Conservation (phyloP, 1,140 invertebrate genomes). For the Drosophila oshimai region DNA sequence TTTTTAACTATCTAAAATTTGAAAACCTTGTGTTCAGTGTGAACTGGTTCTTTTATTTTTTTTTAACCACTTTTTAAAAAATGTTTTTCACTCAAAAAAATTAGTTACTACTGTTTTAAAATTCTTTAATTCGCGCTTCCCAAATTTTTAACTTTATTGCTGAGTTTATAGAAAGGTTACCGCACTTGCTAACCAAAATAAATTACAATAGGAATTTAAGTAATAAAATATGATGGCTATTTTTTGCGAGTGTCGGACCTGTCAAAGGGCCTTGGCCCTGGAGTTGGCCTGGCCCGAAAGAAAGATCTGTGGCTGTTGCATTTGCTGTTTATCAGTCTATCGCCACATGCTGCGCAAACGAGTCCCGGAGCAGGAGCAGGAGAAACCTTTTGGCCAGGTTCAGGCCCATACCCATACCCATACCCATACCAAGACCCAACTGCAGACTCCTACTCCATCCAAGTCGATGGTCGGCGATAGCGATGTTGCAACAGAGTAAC, state of each 20-base stretch:
- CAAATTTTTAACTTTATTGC: no score
- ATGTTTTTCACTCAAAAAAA: no score
- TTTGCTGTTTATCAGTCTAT: slow-evolving; percentile 74
- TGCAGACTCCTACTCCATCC: background rate
- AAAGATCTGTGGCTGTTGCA: slow-evolving; percentile 34
- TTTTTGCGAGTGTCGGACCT: slow-evolving; percentile 24
- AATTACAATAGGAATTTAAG: no score
- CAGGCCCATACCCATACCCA: background rate
- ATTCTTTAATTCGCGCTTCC: no score
- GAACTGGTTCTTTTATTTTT: no score
- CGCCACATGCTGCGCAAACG: slow-evolving; percentile 68
- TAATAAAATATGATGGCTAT: background rate
- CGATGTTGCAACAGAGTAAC: slow-evolving; percentile 25
- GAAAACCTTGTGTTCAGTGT: no score
- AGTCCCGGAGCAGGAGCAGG: slow-evolving; percentile 18
- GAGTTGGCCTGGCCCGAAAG: slow-evolving; percentile 1
- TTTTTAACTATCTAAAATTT: no score
- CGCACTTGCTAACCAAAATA: no score
- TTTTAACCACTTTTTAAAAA: no score
- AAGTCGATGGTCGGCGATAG: slow-evolving; percentile 64
- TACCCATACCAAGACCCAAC: background rate
- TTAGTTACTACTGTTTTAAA: no score
- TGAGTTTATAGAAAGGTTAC: no score
- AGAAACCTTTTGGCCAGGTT: slow-evolving; percentile 26
- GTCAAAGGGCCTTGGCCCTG: slow-evolving; percentile 45